Conservation (phyloP, 2,888 invertebrate genomes). For the Tetragonisca angustula region DNA sequence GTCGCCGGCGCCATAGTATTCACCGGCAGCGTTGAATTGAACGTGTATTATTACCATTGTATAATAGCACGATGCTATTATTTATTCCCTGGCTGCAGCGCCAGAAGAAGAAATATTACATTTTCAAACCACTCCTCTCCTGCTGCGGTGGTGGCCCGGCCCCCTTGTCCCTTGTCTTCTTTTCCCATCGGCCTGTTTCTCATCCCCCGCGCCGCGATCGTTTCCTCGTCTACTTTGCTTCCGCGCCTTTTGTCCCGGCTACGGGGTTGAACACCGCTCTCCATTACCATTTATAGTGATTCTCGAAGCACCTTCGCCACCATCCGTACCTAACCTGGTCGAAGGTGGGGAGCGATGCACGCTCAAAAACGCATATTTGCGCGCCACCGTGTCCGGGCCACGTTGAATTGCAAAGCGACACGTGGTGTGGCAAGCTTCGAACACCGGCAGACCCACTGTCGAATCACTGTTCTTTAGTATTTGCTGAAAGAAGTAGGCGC, state of each 20-base stretch:
- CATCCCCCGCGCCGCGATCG: not conserved
- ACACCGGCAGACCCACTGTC: not conserved
- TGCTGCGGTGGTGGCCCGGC: not conserved
- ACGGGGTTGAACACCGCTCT: constrained; percentile 70
- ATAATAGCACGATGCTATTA: constrained; percentile 69
- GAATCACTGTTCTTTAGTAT: constrained; percentile 22
- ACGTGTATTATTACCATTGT: constrained; percentile 40
- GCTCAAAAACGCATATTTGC: constrained; percentile 62
- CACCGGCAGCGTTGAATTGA: constrained; percentile 19
- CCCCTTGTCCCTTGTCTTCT: constrained; percentile 8
- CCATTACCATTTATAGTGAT: constrained; percentile 84
- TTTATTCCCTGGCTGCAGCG: constrained; percentile 71
- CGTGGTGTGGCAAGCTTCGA: constrained; percentile 41
- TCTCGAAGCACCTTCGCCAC: constrained; percentile 77
- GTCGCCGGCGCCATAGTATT: not conserved
- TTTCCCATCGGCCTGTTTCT: not conserved
- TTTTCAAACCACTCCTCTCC: constrained; percentile 74
- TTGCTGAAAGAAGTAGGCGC: not conserved
- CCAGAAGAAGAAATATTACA: constrained; percentile 78
- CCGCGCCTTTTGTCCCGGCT: constrained; percentile 49
- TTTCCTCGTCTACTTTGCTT: constrained; percentile 20
- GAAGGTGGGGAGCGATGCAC: constrained; percentile 29
- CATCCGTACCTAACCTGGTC: constrained; percentile 45
- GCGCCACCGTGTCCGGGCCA: constrained; percentile 3
- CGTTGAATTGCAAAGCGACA: constrained; percentile 57